Evolutionary conservation across 2,888 invertebrate species (phyloP).

Genomic region (Cheilosia grossa): DNA sequence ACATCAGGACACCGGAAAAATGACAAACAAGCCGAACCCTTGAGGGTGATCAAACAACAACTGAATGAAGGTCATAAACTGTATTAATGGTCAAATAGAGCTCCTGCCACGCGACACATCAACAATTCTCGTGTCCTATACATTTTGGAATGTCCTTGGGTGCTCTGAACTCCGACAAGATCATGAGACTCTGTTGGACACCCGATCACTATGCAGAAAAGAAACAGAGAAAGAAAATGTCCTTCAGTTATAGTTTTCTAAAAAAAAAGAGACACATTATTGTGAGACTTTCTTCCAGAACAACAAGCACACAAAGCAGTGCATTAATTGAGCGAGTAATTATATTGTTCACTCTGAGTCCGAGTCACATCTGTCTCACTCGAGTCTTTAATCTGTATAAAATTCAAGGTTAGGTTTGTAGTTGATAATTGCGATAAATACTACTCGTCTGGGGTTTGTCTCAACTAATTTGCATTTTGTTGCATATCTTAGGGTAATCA

Average conservation of each 20-base stretch:
- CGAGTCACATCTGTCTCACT: constrained; percentile 22
- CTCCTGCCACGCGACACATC: constrained; percentile 50
- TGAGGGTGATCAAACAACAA: constrained; percentile 29
- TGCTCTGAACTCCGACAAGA: neutral
- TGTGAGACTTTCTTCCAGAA: neutral
- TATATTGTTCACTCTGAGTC: neutral
- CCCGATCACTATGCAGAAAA: constrained; percentile 4
- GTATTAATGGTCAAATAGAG: constrained; percentile 47
- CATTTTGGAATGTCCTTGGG: constrained; percentile 1
- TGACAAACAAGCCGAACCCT: constrained; percentile 33
- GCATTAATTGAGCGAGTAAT: constrained; percentile 21
- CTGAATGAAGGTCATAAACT: constrained; percentile 52
- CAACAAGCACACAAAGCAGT: constrained; percentile 1
- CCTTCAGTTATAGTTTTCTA: constrained; percentile 30
- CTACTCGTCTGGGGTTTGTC: neutral
- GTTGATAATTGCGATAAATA: too few species aligned
- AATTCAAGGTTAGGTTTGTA: constrained; percentile 22
- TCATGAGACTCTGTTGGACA: constrained; percentile 25
- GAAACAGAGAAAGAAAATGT: neutral
- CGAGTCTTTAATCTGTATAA: too few species aligned
- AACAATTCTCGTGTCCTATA: constrained; percentile 8
- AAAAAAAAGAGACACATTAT: constrained; percentile 12
- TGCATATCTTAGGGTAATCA: constrained; percentile 7
- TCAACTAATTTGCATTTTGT: constrained; percentile 26
- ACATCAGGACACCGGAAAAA: constrained; percentile 50